Conservation (phyloP, 2,797 vertebrate genomes). For the Amazona finschi region DNA sequence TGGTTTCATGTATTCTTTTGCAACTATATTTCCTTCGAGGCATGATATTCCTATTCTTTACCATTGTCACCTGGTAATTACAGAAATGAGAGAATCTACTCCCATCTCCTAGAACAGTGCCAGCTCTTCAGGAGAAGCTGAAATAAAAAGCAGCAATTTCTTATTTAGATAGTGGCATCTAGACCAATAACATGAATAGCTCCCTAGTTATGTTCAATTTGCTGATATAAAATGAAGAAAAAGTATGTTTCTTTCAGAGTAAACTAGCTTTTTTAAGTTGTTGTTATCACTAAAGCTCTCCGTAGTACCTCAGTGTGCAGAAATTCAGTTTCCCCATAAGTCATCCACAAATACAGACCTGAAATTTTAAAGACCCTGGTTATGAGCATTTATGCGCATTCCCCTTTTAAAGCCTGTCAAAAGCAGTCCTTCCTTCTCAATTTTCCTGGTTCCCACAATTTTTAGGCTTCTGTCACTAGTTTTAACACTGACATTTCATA, state of each 20-base stretch:
- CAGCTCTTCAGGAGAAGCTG: background rate
- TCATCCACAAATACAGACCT: background rate
- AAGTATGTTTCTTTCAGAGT: background rate
- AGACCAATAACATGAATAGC: background rate
- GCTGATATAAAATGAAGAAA: background rate
- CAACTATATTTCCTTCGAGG: background rate
- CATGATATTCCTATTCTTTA: background rate
- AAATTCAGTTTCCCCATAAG: background rate
- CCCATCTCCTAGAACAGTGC: background rate
- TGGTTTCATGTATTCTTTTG: background rate
- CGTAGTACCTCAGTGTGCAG: background rate
- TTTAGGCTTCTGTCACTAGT: background rate
- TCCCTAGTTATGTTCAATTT: background rate
- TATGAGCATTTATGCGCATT: background rate
- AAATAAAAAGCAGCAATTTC: background rate
- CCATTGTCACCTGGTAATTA: background rate
- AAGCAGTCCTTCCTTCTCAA: background rate
- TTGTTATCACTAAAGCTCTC: background rate
- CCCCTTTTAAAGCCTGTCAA: background rate
- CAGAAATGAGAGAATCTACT: background rate
- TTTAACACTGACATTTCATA: background rate
- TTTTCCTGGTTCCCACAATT: background rate
- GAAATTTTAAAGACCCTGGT: background rate
- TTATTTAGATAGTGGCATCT: background rate
- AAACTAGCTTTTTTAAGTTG: background rate